These are phyloP conservation scores for Troides oblongomaculatus DNA, from an alignment of 2,888 invertebrate species.

Conservation along the genomic window DNA sequence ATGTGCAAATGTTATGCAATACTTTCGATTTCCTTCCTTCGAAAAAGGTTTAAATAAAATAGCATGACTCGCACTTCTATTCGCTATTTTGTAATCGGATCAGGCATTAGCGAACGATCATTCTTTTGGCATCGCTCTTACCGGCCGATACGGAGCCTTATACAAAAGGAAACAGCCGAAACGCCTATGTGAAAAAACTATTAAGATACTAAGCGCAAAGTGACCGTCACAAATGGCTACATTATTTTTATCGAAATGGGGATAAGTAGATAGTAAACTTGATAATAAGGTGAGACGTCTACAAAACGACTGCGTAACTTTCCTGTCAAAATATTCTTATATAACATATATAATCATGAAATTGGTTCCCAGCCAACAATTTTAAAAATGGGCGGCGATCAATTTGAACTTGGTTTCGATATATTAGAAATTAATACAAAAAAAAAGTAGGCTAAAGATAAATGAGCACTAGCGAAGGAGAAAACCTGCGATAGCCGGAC, in stretches of 20 bases:
- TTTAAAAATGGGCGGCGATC: too few species aligned
- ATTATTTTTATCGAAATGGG: background rate
- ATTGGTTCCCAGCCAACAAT: too few species aligned
- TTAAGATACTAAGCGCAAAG: slow-evolving; percentile 39
- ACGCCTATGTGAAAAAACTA: slow-evolving; percentile 42
- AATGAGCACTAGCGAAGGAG: slow-evolving; percentile 46
- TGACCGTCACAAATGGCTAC: slow-evolving; percentile 2
- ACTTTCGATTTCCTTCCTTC: too few species aligned
- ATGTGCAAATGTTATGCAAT: too few species aligned
- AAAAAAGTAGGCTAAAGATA: slow-evolving; percentile 36
- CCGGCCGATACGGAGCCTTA: slow-evolving; percentile 38
- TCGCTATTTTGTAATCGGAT: slow-evolving; percentile 34
- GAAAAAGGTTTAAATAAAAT: slow-evolving; percentile 22
- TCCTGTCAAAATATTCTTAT: too few species aligned
- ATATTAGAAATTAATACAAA: background rate
- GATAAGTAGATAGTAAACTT: too few species aligned
- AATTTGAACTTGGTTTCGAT: too few species aligned
- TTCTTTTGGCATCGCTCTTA: slow-evolving; percentile 50
- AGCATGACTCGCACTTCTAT: slow-evolving; percentile 30
- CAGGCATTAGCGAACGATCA: slow-evolving; percentile 53
- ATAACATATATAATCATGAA: too few species aligned
- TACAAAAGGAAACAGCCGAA: slow-evolving; percentile 39
- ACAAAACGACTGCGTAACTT: too few species aligned
- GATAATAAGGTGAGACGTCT: too few species aligned
- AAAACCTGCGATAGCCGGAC: slow-evolving; percentile 50